A percentile compares a stretch with the other conserved stretches of the same genome.
phyloP scores from a whole-genome alignment of 1,140 invertebrate genomes.

The Macrotrachela quadricornifera region DNA sequence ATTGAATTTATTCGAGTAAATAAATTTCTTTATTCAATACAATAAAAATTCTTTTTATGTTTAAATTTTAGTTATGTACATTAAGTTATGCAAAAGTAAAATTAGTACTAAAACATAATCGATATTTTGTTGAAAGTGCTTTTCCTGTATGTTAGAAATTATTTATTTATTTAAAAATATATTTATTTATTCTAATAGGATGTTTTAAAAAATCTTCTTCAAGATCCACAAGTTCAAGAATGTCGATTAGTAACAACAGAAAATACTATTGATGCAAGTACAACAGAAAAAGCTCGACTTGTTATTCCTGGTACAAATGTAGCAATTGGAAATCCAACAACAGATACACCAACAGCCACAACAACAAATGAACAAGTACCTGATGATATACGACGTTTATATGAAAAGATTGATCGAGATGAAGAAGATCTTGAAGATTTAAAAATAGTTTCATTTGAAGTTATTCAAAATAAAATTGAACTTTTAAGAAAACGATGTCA shows the following conservation, averaged over 20 bases:
- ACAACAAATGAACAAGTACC: constrained; percentile 40
- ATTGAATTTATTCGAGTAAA: constrained; percentile 41
- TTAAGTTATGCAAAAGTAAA: constrained; percentile 95
- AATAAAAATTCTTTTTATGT: too few relatives aligned
- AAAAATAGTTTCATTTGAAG: constrained; percentile 56
- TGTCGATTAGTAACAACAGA: constrained; percentile 37
- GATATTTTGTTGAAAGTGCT: constrained; percentile 81
- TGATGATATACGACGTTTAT: constrained; percentile 82
- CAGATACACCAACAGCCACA: constrained; percentile 19
- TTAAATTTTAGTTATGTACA: constrained; percentile 68
- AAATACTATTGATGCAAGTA: too few relatives aligned
- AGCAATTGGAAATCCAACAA: constrained; percentile 29
- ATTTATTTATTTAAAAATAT: background rate
- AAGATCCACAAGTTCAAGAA: constrained; percentile 80
- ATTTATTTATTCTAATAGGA: constrained; percentile 36
- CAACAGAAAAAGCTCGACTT: too few relatives aligned
- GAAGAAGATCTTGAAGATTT: constrained; percentile 58
- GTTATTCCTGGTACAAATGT: constrained; percentile 24
- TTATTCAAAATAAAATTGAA: constrained; percentile 75
- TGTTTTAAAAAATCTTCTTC: constrained; percentile 74
- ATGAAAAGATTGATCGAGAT: constrained; percentile 88
- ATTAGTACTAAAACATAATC: constrained; percentile 87
- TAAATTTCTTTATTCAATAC: too few relatives aligned
- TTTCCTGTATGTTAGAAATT: constrained; percentile 45
- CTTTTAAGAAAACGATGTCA: constrained; percentile 90